phyloP scores from a whole-genome alignment of 2,113 vertebrate species.

The Myxocyprinus asiaticus region DNA sequence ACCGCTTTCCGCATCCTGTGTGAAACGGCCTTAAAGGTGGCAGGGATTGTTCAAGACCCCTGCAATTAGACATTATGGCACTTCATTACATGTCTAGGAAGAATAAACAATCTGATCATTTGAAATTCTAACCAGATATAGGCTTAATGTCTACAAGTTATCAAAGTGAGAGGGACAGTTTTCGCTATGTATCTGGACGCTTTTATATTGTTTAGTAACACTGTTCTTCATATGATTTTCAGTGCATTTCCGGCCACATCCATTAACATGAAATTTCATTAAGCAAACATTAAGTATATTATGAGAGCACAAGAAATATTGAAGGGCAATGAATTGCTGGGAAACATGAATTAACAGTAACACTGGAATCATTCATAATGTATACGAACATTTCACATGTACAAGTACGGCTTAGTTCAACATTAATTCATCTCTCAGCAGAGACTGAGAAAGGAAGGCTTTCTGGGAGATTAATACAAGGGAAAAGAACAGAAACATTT shows the following conservation, averaged over 20 bases:
- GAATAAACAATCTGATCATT: too few relatives aligned
- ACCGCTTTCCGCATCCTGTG: too few relatives aligned
- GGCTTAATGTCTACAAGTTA: too few relatives aligned
- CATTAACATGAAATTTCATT: constrained; percentile 38
- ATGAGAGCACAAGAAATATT: constrained; percentile 31
- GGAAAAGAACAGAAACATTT: constrained; percentile 33
- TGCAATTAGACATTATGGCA: too few relatives aligned
- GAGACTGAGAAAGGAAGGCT: not conserved
- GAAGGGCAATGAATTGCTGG: constrained; percentile 6
- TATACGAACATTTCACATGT: constrained; percentile 75
- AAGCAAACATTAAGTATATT: constrained; percentile 36
- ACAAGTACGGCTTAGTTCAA: constrained; percentile 61
- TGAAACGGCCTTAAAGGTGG: too few relatives aligned
- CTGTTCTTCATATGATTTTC: constrained; percentile 1
- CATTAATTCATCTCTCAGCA: constrained; percentile 68
- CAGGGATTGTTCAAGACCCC: too few relatives aligned
- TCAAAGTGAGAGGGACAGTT: too few relatives aligned
- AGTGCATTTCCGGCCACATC: not conserved
- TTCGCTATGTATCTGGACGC: too few relatives aligned
- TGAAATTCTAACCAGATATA: too few relatives aligned
- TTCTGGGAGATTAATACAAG: constrained; percentile 11
- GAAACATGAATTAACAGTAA: constrained; percentile 70
- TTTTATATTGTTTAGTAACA: not conserved
- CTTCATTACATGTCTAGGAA: too few relatives aligned
- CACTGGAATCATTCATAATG: constrained; percentile 77